These are phyloP conservation scores for Formica selysi DNA, from an alignment of 1,140 invertebrate genomes.

Conservation along the genomic window DNA sequence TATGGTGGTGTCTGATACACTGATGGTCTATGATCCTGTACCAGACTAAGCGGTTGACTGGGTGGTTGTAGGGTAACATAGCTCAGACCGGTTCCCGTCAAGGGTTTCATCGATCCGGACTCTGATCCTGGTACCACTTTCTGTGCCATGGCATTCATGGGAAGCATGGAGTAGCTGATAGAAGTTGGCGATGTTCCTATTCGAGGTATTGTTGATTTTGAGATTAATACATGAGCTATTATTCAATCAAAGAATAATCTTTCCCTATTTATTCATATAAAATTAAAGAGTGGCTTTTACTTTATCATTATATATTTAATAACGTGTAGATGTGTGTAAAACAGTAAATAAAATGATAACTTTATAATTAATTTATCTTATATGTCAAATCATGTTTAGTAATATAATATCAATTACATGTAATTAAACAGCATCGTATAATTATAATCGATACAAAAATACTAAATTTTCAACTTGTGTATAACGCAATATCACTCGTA, in stretches of 20 bases:
- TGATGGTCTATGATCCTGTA: constrained; percentile 84
- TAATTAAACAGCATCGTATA: not conserved
- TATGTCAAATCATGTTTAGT: not conserved
- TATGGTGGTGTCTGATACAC: constrained; percentile 79
- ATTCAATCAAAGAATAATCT: constrained; percentile 40
- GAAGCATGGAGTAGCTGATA: constrained; percentile 83
- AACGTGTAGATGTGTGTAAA: not conserved
- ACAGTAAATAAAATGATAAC: not conserved
- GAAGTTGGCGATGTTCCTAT: constrained; percentile 80
- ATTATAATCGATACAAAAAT: not conserved
- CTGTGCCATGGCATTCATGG: constrained; percentile 85
- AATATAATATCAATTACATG: not conserved
- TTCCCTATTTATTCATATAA: constrained; percentile 55
- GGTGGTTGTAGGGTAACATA: constrained; percentile 84
- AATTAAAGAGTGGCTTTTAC: not conserved
- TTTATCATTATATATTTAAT: too few relatives aligned
- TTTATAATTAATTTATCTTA: not conserved
- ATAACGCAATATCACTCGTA: not conserved
- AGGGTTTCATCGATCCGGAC: constrained; percentile 82
- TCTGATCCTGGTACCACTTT: constrained; percentile 83
- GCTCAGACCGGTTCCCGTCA: constrained; percentile 79
- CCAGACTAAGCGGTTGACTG: constrained; percentile 83
- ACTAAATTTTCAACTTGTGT: not conserved
- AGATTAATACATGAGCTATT: constrained; percentile 80
- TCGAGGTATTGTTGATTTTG: constrained; percentile 82